Conservation (phyloP, 2,888 invertebrate species). For the Aphodius granarius region DNA sequence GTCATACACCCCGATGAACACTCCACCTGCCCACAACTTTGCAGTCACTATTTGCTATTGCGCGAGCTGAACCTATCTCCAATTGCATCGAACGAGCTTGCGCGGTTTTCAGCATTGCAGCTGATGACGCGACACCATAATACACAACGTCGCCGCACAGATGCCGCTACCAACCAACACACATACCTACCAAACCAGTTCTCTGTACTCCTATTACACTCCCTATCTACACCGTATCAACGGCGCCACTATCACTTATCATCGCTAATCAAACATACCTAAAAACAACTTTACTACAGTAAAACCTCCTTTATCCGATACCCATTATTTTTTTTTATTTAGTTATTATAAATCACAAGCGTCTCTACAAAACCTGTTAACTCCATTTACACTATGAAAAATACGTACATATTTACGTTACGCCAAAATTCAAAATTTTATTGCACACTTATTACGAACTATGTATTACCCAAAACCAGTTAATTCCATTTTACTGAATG, state of each 20-base stretch:
- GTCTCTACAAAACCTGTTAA: too few species aligned
- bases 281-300: too few species aligned
- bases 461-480: too few species aligned
- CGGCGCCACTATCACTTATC: neutral
- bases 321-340: too few species aligned
- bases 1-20: constrained; percentile 43
- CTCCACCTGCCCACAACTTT: constrained; percentile 51
- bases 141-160: constrained; percentile 11
- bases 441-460: too few species aligned
- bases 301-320: too few species aligned
- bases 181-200: neutral
- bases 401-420: too few species aligned
- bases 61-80: constrained; percentile 32
- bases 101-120: constrained; percentile 34
- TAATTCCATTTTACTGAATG: too few species aligned
- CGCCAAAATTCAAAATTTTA: too few species aligned
- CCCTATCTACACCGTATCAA: neutral
- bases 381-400: too few species aligned
- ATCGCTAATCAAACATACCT: too few species aligned
- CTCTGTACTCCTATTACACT: neutral
- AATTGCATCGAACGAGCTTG: constrained; percentile 37
- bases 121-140: constrained; percentile 32
- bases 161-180: constrained; percentile 2
- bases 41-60: constrained; percentile 45
- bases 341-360: too few species aligned